Conservation (phyloP, 2,888 invertebrate species). For the Clusia tigrina region DNA sequence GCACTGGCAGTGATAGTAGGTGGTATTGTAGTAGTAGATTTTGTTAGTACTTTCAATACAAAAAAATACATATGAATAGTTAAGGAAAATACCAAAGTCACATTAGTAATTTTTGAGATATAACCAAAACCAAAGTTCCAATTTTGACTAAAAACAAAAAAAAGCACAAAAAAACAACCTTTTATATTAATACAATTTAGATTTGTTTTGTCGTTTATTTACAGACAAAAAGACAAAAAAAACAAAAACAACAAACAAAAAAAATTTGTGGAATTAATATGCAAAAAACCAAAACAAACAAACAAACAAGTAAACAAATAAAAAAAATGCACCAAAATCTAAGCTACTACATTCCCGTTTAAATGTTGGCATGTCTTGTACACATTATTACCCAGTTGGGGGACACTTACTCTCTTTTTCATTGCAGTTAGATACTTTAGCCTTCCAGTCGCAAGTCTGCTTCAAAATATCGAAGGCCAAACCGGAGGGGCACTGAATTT, state of each 20-base stretch:
- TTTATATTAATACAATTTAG: too few relatives aligned
- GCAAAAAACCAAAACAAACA: too few relatives aligned
- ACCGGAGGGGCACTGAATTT: conserved; percentile 96
- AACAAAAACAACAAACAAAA: too few relatives aligned
- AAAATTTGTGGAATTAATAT: too few relatives aligned
- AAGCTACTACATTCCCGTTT: conserved; percentile 15
- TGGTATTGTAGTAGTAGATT: background rate
- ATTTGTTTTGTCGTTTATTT: too few relatives aligned
- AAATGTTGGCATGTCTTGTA: conserved; percentile 34
- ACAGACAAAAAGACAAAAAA: too few relatives aligned
- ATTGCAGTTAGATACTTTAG: conserved; percentile 96
- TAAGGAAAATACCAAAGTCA: background rate
- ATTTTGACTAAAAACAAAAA: conserved; percentile 15
- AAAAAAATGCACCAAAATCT: conserved; percentile 14
- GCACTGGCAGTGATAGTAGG: too few relatives aligned
- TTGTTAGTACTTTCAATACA: background rate
- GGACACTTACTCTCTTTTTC: conserved; percentile 91
- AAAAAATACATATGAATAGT: background rate
- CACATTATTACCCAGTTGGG: conserved; percentile 46
- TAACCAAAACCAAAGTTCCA: conserved; percentile 45
- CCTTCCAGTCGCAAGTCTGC: conserved; percentile 99
- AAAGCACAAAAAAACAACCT: too few relatives aligned
- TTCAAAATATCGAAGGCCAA: conserved; percentile 97
- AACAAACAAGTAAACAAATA: too few relatives aligned
- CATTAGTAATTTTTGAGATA: background rate